phyloP scores from a whole-genome alignment of 2,888 invertebrate genomes.

The Eristalis intricaria region DNA sequence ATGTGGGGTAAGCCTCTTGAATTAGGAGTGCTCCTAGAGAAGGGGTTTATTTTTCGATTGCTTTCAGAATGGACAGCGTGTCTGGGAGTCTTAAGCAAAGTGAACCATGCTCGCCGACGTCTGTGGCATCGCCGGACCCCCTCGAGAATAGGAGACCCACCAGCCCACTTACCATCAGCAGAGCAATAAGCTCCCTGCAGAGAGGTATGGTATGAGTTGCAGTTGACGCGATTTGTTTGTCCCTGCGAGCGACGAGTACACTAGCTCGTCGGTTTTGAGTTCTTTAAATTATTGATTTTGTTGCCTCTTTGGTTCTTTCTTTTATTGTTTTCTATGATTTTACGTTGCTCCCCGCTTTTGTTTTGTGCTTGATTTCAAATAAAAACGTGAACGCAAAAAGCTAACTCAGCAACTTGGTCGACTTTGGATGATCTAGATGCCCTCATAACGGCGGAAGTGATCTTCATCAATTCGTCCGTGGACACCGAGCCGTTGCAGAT shows the following conservation, averaged over 20 bases:
- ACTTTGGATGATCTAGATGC: conserved; percentile 85
- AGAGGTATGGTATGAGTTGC: conserved; percentile 75
- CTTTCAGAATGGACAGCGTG: conserved; percentile 92
- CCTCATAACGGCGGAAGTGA: conserved; percentile 90
- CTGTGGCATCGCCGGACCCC: conserved; percentile 89
- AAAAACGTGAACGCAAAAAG: conserved; percentile 58
- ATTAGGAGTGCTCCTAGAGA: not conserved
- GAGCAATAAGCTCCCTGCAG: conserved; percentile 83
- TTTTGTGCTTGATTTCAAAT: conserved; percentile 30
- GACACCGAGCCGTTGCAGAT: conserved; percentile 84
- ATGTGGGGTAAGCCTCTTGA: conserved; percentile 83
- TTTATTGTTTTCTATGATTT: conserved; percentile 47
- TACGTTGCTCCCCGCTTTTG: conserved; percentile 45
- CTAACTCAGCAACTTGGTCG: conserved; percentile 75
- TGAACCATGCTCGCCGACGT: conserved; percentile 94
- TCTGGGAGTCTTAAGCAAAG: conserved; percentile 96
- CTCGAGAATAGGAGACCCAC: conserved; percentile 80
- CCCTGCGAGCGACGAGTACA: not conserved
- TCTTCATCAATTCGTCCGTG: conserved; percentile 83
- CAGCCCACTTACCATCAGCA: conserved; percentile 83
- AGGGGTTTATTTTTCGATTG: not conserved
- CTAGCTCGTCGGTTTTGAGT: not conserved
- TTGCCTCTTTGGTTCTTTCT: conserved; percentile 19
- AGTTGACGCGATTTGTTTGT: not conserved
- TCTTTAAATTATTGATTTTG: conserved; percentile 16